Percentiles rank a stretch among this genome's conserved stretches.
Evolutionary conservation across 2,113 vertebrate genomes (phyloP).

Genomic region (Spea multiplicata): DNA sequence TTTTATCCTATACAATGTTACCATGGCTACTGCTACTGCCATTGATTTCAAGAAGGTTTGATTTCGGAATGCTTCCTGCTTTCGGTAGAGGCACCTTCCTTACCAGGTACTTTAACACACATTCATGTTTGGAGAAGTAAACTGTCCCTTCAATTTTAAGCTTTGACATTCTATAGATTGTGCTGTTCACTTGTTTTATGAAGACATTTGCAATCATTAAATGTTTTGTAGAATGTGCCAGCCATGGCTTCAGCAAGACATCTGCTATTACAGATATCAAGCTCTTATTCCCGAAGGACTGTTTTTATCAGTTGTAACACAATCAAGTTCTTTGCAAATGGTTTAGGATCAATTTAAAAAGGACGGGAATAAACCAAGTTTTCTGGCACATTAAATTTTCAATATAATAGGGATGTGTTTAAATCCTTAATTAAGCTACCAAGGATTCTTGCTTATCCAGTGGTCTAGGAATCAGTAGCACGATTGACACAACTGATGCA

Average conservation of each 20-base stretch:
- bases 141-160: no score
- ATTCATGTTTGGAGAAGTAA: no score
- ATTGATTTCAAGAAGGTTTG: no score
- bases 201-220: neutral
- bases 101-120: no score
- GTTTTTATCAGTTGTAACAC: neutral
- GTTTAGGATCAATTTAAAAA: constrained; percentile 5
- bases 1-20: no score
- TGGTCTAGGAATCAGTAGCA: constrained; percentile 5
- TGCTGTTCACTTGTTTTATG: no score
- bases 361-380: neutral
- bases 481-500: constrained; percentile 26
- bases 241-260: constrained; percentile 32
- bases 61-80: no score
- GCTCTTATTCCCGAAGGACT: constrained; percentile 17
- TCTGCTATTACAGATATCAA: constrained; percentile 44
- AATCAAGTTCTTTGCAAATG: constrained; percentile 3
- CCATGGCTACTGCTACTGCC: no score
- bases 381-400: constrained; percentile 20
- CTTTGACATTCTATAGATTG: no score
- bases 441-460: constrained; percentile 9
- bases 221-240: constrained; percentile 14
- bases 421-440: constrained; percentile 39
- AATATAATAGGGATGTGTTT: constrained; percentile 32
- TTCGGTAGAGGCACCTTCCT: no score